Evolutionary conservation across 1,140 invertebrate genomes (phyloP).

Genomic region (Penaeus japonicus): DNA sequence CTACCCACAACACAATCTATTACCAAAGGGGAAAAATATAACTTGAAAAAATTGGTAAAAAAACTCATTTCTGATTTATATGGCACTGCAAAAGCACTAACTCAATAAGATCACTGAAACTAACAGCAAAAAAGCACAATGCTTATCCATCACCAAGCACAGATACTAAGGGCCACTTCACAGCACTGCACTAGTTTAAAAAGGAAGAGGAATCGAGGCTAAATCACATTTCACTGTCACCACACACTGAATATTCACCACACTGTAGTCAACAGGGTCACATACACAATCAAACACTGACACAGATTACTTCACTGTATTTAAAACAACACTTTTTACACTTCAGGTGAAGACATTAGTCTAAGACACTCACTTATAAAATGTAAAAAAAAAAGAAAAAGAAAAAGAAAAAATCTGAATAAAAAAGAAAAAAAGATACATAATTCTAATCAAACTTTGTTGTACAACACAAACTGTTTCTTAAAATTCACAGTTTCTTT

Average conservation of each 20-base stretch:
- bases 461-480: too few species aligned
- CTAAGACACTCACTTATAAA: slow-evolving; percentile 7
- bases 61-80: not conserved
- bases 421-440: too few species aligned
- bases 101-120: slow-evolving; percentile 23
- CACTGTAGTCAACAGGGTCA: slow-evolving; percentile 38
- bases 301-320: slow-evolving; percentile 19
- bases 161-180: slow-evolving; percentile 37
- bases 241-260: slow-evolving; percentile 45
- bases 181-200: slow-evolving; percentile 19
- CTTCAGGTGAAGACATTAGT: not conserved
- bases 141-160: slow-evolving; percentile 46
- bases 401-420: too few species aligned
- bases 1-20: slow-evolving; percentile 25
- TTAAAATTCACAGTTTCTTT: too few species aligned
- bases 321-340: not conserved
- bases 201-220: slow-evolving; percentile 4
- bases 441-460: too few species aligned
- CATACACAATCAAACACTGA: slow-evolving; percentile 50
- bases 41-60: too few species aligned
- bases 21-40: not conserved
- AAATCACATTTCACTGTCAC: slow-evolving; percentile 19
- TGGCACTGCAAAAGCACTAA: slow-evolving; percentile 39
- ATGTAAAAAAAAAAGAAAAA: not conserved
- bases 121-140: slow-evolving; percentile 34